A percentile compares a stretch with the other conserved stretches of the same genome.
Evolutionary conservation across 2,888 invertebrate species (phyloP).

Genomic region (Napeogenes sylphis): DNA sequence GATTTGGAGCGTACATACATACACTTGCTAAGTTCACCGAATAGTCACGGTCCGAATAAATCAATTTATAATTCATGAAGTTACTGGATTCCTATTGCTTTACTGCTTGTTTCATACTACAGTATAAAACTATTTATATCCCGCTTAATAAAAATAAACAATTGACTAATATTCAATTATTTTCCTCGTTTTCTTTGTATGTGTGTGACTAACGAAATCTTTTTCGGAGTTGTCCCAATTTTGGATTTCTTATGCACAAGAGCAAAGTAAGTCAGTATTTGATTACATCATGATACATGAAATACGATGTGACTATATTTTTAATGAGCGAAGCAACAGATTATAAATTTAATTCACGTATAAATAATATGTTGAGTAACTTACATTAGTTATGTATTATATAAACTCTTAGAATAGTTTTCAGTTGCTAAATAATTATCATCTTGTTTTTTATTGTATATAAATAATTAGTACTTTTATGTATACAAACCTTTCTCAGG

Average conservation of each 20-base stretch:
- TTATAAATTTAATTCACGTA: background rate
- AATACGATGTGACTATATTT: background rate
- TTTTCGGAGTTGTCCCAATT: background rate
- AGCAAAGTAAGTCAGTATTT: no score
- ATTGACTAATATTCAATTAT: no score
- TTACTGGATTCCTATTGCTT: slow-evolving; percentile 27
- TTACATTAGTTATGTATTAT: no score
- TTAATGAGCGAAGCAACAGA: background rate
- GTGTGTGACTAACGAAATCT: background rate
- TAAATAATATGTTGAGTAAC: background rate
- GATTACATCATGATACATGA: background rate
- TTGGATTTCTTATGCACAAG: background rate
- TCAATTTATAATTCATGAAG: slow-evolving; percentile 41
- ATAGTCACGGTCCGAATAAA: slow-evolving; percentile 48
- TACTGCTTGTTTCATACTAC: slow-evolving; percentile 12
- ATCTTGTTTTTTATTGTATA: no score
- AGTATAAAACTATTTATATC: no score
- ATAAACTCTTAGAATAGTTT: no score
- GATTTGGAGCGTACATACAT: no score
- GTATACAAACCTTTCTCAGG: no score
- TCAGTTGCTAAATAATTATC: no score
- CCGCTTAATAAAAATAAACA: no score
- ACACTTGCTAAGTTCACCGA: background rate
- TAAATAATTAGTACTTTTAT: no score
- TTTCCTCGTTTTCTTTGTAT: no score